Evolutionary conservation across 2,797 vertebrate species (phyloP), one percentile per base, ranked within the genome.

Genomic region (Lutjanus campechanus): DNA sequence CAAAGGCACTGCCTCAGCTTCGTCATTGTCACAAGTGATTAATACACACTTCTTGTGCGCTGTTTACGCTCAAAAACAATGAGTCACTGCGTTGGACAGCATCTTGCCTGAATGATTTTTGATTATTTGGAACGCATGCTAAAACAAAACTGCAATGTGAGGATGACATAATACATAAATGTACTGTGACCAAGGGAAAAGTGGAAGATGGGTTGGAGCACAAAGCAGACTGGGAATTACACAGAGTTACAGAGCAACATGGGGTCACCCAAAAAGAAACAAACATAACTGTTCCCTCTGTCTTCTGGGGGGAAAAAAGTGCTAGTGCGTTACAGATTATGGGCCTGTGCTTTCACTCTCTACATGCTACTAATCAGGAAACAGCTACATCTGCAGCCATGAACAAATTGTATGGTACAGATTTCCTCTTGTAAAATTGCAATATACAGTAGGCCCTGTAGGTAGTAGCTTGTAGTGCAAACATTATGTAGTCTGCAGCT

Each of bases 61-160:
- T 70, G 73, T 82, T 88, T 79, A 76, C 47, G 51, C 56, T 66
- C 36, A 40, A 79, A 78, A 83, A 88, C 72, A 87, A 65, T 79
- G 84, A 87, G 74, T 87, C 87, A 79, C 44, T 61, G 61, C 59
- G 13, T 60, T 82, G 81, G 77, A 77, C 64, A 58, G 51, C 70
- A 19, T 84, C 63, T 53, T 72, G 63, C 51, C 25, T 60, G 49
- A 85, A 54, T 71, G 64, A 79, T 73, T 82, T 87, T 53, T 77
- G 55, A 92, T 89, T 83, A 88, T 86, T 80, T 81, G 66, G 77
- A 87, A 79, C 70, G 64, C 70, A 58, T 17, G 43, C 50, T 69
- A 73, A 73, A 79, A 79, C 36, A 78, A 69, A 81, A 71, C 71
- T 75, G 59, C 19, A 73, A 77, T 79, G 66, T 75, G 51, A 77